Evolutionary conservation across 2,888 invertebrate species (phyloP).

Genomic region (Quadroppia sp.): DNA sequence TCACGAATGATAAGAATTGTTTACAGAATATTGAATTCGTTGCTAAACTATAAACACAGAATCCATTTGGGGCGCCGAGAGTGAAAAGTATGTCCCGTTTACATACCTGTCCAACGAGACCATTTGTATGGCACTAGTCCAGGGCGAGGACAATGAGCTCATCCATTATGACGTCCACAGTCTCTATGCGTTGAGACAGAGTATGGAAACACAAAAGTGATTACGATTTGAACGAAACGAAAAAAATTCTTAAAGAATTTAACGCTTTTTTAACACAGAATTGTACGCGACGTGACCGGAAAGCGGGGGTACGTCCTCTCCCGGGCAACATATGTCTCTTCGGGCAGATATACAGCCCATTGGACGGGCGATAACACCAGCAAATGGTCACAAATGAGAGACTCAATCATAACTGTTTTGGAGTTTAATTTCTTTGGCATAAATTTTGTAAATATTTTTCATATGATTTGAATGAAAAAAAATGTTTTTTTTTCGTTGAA

Average conservation of each 20-base stretch:
- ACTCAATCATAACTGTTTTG: slow-evolving; percentile 52
- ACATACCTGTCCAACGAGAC: slow-evolving; percentile 48
- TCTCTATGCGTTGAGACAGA: slow-evolving; percentile 49
- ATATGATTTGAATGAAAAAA: no score
- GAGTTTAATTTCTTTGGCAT: slow-evolving; percentile 52
- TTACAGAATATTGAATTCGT: no score
- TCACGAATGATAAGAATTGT: no score
- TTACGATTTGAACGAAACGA: background rate
- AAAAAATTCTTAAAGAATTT: background rate
- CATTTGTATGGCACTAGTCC: slow-evolving; percentile 48
- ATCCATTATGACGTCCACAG: slow-evolving; percentile 69
- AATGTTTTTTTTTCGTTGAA: background rate
- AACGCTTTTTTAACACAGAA: slow-evolving; percentile 38
- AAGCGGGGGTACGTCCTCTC: slow-evolving; percentile 49
- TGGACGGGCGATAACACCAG: slow-evolving; percentile 55
- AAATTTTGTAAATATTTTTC: slow-evolving; percentile 5
- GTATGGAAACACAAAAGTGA: background rate
- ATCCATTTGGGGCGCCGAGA: background rate
- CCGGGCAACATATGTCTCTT: slow-evolving; percentile 53
- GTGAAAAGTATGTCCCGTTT: no score
- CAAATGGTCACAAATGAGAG: slow-evolving; percentile 51
- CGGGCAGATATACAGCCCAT: slow-evolving; percentile 53
- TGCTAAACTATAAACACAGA: no score
- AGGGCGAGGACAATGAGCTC: slow-evolving; percentile 39
- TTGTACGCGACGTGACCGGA: slow-evolving; percentile 42